Evolutionary conservation across 2,797 vertebrate genomes (phyloP), one percentile per base, ranked within the genome.

Genomic region (Salmo trutta): DNA sequence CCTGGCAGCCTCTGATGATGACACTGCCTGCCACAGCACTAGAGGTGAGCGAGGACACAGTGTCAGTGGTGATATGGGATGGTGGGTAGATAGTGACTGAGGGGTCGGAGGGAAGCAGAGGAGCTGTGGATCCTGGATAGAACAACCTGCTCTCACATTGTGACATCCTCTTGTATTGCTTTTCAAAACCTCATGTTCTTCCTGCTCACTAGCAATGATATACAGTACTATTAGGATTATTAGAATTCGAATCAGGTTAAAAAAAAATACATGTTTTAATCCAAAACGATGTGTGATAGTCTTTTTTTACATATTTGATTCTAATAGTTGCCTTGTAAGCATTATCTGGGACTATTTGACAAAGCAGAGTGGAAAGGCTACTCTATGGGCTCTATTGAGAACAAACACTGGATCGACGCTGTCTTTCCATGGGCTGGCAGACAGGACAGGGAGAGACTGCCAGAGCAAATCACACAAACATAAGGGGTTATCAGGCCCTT

Each of bases 401-500:
- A 54, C 7, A 47, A 69, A 17, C 17, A 33, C 33, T 15, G 31
- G 67, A 56, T 79, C 66, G n/a, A 68, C 69, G 17, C 15, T 59
- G 29, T 67, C 65, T 31, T 31, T 29, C 65, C 65, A 67, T 67
- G 15, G 65, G 29, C 29, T 68, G 47, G 73, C 21, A 83, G 64
- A 59, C 21, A 83, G 64, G 62, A 66, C 62, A 76, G 76, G 33
- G 21, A 66, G 27, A 68, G 31, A 17, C 74, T 82, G 77, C 71
- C 81, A 78, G 29, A 78, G 66, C 29, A 74, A 77, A 75, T 81
- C 76, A 62, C 81, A 82, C 70, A 77, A 82, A 81, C 36, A 75
- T 2, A 62, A 62, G 59, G 81, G 78, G 80, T 88, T 85, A 86
- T 79, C 68, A 74, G 54, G 52, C 16, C 82, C 78, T 89, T 88